phyloP scores from a whole-genome alignment of 2,797 vertebrate genomes.

The Nasua narica region DNA sequence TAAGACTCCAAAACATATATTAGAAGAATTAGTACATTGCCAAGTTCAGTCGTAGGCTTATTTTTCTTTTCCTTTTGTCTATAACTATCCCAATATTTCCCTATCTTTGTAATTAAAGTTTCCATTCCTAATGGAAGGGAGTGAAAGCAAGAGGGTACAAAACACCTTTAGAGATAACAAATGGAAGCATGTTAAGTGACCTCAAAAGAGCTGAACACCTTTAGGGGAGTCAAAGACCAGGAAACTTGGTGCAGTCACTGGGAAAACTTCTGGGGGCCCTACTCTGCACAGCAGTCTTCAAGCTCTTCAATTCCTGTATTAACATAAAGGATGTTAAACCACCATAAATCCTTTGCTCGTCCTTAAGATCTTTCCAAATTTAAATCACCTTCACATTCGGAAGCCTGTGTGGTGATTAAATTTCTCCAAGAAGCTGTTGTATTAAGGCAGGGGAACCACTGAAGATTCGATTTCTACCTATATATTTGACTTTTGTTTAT shows the following conservation, averaged over 20 bases:
- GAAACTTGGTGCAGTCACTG: background rate
- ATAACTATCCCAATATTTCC: background rate
- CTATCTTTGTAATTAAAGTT: background rate
- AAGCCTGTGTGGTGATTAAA: background rate
- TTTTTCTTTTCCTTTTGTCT: background rate
- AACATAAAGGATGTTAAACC: background rate
- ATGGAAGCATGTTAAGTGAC: background rate
- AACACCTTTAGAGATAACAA: background rate
- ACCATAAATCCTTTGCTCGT: background rate
- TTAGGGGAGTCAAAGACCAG: background rate
- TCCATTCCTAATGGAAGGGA: background rate
- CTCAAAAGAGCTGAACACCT: background rate
- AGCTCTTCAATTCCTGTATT: background rate
- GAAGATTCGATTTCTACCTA: background rate
- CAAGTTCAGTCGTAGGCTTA: background rate
- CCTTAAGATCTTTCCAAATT: background rate
- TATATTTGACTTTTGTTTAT: background rate
- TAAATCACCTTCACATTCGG: background rate
- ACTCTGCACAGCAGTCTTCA: background rate
- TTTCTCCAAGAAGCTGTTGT: slow-evolving; percentile 12
- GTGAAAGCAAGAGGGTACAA: background rate
- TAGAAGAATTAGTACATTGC: background rate
- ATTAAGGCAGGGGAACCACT: background rate
- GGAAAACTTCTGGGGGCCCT: background rate
- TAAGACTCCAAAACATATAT: background rate